Evolutionary conservation across 2,888 invertebrate genomes (phyloP).

Genomic region (Ochropacha duplaris): DNA sequence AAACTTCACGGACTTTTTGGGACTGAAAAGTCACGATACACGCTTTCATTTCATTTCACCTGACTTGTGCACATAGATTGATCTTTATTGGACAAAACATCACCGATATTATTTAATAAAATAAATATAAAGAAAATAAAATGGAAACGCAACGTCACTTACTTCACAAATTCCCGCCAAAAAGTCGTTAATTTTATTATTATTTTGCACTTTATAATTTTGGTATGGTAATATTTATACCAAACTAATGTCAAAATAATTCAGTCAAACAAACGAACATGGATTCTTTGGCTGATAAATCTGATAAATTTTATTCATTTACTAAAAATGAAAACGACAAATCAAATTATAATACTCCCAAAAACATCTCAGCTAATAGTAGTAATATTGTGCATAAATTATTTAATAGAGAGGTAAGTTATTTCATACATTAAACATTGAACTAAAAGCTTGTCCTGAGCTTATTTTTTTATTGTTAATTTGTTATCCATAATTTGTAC

Average conservation of each 20-base stretch:
- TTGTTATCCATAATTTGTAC: slow-evolving; percentile 7
- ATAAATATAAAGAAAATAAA: no score
- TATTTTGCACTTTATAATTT: not conserved
- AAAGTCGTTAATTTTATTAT: no score
- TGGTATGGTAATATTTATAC: slow-evolving; percentile 40
- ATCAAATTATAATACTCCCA: slow-evolving; percentile 48
- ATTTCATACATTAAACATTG: slow-evolving; percentile 22
- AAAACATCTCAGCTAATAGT: slow-evolving; percentile 48
- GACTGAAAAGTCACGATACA: no score
- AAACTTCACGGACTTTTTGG: no score
- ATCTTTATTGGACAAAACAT: no score
- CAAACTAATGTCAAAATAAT: slow-evolving; percentile 56
- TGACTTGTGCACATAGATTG: no score
- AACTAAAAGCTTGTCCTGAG: slow-evolving; percentile 34
- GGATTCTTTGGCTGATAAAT: slow-evolving; percentile 69
- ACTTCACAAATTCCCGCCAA: no score
- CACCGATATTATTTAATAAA: no score
- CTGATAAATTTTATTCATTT: slow-evolving; percentile 56
- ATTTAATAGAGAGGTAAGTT: slow-evolving; percentile 84
- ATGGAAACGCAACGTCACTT: no score
- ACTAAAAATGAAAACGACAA: slow-evolving; percentile 53
- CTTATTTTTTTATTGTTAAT: slow-evolving; percentile 36
- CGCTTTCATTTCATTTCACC: no score
- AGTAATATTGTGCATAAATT: slow-evolving; percentile 79
- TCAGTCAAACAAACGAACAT: slow-evolving; percentile 80